Evolutionary conservation across 2,888 invertebrate species (phyloP).

Genomic region (Conistra vaccinii): DNA sequence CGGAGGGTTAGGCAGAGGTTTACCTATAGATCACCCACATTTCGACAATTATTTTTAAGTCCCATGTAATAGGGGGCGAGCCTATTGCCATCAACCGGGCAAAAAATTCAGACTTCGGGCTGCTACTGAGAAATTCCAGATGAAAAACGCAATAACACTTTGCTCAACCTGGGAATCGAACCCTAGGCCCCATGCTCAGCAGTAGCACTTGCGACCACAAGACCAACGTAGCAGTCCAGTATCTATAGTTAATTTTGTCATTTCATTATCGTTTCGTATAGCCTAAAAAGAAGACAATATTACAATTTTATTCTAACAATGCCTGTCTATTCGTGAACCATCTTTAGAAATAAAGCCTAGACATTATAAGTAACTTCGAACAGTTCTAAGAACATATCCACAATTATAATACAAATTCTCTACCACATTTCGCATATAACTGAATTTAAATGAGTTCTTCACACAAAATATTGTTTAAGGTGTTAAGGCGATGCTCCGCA

Average conservation of each 20-base stretch:
- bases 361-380: neutral
- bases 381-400: slow-evolving; percentile 16
- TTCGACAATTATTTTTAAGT: neutral
- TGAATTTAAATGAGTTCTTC: slow-evolving; percentile 27
- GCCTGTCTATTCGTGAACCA: neutral
- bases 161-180: too few species aligned
- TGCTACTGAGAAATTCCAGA: too few species aligned
- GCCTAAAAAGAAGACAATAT: neutral
- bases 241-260: neutral
- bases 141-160: too few species aligned
- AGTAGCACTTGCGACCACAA: neutral
- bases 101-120: too few species aligned
- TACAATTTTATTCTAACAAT: neutral
- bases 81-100: too few species aligned
- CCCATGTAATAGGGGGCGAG: too few species aligned
- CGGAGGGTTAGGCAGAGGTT: too few species aligned
- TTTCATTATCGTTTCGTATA: neutral
- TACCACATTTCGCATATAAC: neutral
- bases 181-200: too few species aligned
- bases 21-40: neutral
- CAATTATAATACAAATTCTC: neutral
- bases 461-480: slow-evolving; percentile 23
- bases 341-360: neutral
- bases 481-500: neutral
- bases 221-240: neutral